Conservation (phyloP, 92 coral and sea anemone species). For the Phenganax subtilis region DNA sequence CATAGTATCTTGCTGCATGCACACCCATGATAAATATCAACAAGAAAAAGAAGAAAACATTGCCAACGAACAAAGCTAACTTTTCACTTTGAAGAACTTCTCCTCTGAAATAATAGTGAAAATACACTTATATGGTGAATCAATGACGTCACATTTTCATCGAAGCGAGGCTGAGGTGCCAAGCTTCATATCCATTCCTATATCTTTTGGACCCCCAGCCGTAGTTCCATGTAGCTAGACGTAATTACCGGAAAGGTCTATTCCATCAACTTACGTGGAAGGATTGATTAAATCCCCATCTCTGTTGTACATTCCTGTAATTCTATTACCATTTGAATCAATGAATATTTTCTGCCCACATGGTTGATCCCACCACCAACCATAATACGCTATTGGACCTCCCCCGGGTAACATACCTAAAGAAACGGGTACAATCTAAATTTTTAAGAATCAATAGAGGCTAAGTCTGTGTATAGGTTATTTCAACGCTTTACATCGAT, state of each 20-base stretch:
- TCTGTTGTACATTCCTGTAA: constrained; percentile 69
- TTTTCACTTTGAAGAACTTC: constrained; percentile 84
- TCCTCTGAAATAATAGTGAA: constrained; percentile 48
- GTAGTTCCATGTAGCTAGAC: neutral
- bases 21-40: constrained; percentile 57
- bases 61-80: constrained; percentile 61
- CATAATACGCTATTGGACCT: constrained; percentile 60
- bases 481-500: no score
- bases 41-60: constrained; percentile 72
- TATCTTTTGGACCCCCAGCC: no score
- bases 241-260: neutral
- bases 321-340: constrained; percentile 57
- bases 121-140: neutral
- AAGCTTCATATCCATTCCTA: no score
- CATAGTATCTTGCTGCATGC: constrained; percentile 41
- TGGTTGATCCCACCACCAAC: constrained; percentile 66
- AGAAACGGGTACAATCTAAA: no score
- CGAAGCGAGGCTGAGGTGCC: no score
- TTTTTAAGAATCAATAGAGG: no score
- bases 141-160: no score
- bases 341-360: constrained; percentile 39
- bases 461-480: no score
- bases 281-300: constrained; percentile 80
- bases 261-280: constrained; percentile 51
- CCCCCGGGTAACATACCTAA: constrained; percentile 50